A percentile compares a stretch with the other conserved stretches of the same genome.
These are phyloP conservation scores for Priocnemis perturbator DNA, from an alignment of 2,888 invertebrate genomes.

Conservation along the genomic window DNA sequence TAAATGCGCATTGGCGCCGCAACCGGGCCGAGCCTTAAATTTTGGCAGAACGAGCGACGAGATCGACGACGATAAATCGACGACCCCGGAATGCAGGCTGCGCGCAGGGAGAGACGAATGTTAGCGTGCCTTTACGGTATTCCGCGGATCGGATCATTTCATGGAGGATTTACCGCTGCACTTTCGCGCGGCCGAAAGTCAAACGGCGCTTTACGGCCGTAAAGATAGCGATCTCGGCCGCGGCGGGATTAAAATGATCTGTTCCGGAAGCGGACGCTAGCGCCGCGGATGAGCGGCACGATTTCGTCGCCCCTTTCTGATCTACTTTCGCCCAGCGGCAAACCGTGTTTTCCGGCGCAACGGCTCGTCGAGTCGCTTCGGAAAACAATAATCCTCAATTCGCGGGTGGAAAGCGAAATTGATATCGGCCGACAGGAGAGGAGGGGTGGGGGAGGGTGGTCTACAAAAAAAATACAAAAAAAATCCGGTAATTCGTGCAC, in stretches of 20 bases:
- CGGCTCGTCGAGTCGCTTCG: slow-evolving; percentile 26
- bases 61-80: not conserved
- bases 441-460: too few relatives aligned
- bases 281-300: not conserved
- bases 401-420: slow-evolving; percentile 39
- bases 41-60: slow-evolving; percentile 40
- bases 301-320: not conserved
- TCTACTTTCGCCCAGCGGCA: not conserved
- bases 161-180: not conserved
- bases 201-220: too few relatives aligned
- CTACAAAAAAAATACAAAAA: slow-evolving; percentile 14
- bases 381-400: slow-evolving; percentile 47
- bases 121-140: not conserved
- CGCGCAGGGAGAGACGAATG: not conserved
- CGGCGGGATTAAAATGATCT: slow-evolving; percentile 1
- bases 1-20: slow-evolving; percentile 56
- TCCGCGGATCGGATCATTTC: not conserved
- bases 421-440: slow-evolving; percentile 30
- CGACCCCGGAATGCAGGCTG: too few relatives aligned
- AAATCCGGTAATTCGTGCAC: slow-evolving; percentile 51
- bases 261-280: not conserved
- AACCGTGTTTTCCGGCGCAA: not conserved
- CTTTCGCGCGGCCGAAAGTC: not conserved
- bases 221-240: not conserved
- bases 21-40: slow-evolving; percentile 43